These are phyloP conservation scores for Steinernema khuongi DNA, from an alignment of 1,140 invertebrate species.

Conservation along the genomic window DNA sequence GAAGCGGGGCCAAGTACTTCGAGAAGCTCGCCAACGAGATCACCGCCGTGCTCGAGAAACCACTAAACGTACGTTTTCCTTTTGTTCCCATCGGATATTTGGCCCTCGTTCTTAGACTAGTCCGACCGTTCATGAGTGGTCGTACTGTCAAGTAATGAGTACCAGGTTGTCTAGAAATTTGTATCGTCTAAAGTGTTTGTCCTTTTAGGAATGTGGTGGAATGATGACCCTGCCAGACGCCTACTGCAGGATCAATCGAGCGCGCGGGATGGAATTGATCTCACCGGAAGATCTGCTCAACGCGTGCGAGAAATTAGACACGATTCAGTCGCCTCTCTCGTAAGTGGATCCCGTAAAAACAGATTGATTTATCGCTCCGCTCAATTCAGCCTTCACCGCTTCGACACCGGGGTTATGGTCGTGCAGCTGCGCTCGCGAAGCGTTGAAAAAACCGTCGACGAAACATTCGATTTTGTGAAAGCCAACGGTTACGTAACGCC, in stretches of 20 bases:
- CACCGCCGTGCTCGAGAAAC: conserved; percentile 72
- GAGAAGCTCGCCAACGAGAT: conserved; percentile 79
- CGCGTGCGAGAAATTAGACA: conserved; percentile 61
- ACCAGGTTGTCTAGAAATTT: conserved; percentile 18
- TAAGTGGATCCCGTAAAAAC: conserved; percentile 30
- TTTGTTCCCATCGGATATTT: conserved; percentile 18
- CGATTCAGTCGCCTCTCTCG: conserved; percentile 59
- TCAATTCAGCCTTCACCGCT: conserved; percentile 57
- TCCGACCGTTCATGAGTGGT: too few species aligned
- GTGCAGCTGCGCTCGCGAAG: conserved; percentile 59
- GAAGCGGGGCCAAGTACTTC: conserved; percentile 79
- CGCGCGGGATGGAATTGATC: conserved; percentile 64
- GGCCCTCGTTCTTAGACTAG: conserved; percentile 8
- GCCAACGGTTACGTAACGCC: conserved; percentile 58
- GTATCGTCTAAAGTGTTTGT: background rate
- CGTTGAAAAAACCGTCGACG: conserved; percentile 59
- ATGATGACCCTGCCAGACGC: conserved; percentile 94
- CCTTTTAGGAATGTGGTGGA: conserved; percentile 64
- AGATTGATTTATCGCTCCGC: conserved; percentile 13
- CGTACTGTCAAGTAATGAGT: too few species aligned
- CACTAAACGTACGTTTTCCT: conserved; percentile 68
- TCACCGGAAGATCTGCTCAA: conserved; percentile 63
- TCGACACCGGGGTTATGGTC: conserved; percentile 62
- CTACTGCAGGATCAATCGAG: conserved; percentile 84
- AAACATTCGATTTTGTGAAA: conserved; percentile 58